Evolutionary conservation across 2,888 invertebrate genomes (phyloP).

Genomic region (Xestia c-nigrum): DNA sequence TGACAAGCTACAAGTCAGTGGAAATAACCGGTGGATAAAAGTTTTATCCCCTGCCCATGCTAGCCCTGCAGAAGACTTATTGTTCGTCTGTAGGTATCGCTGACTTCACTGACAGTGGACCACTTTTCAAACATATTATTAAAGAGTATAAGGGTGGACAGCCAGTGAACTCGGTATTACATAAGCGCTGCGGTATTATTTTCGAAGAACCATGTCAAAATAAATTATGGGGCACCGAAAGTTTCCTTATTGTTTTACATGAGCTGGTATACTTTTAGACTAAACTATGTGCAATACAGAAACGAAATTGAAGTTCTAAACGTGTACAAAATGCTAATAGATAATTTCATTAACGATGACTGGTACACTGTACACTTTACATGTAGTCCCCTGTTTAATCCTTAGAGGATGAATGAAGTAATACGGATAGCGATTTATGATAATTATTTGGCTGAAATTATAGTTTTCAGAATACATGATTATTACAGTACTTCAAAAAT

Average conservation of each 20-base stretch:
- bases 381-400: not conserved
- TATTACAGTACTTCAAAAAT: not conserved
- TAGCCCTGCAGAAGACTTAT: not conserved
- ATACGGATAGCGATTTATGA: not conserved
- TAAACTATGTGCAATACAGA: not conserved
- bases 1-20: too few relatives aligned
- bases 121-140: too few relatives aligned
- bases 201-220: not conserved
- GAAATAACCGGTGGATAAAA: too few relatives aligned
- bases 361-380: not conserved
- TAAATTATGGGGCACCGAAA: not conserved
- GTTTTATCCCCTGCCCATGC: too few relatives aligned
- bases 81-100: not conserved
- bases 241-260: slow-evolving; percentile 11
- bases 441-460: not conserved
- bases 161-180: too few relatives aligned
- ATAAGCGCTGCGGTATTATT: not conserved
- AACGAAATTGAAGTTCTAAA: not conserved
- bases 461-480: not conserved
- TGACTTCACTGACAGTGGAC: too few relatives aligned
- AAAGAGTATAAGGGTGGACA: too few relatives aligned
- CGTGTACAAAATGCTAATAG: not conserved
- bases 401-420: not conserved
- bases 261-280: not conserved
- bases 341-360: not conserved